Evolutionary conservation across 1,140 invertebrate genomes (phyloP).

Genomic region (Monochamus saltuarius): DNA sequence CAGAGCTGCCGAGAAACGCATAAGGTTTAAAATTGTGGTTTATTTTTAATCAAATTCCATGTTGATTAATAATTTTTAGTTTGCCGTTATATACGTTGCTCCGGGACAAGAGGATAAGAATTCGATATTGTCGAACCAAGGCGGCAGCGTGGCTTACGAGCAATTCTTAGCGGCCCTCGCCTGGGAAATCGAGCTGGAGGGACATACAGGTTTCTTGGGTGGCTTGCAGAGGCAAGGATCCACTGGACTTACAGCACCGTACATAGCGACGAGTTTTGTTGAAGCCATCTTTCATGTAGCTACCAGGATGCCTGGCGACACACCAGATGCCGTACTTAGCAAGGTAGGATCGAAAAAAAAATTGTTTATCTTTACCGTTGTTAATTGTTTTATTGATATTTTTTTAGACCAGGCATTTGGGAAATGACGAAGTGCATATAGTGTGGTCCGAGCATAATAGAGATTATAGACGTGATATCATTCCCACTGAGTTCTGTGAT

Average conservation of each 20-base stretch:
- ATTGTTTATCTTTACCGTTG: too few relatives aligned
- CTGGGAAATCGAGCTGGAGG: constrained; percentile 95
- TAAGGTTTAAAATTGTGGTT: constrained; percentile 63
- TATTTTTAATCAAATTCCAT: background rate
- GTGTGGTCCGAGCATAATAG: constrained; percentile 98
- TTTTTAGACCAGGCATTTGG: constrained; percentile 85
- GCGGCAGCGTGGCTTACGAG: constrained; percentile 91
- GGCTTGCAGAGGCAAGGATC: constrained; percentile 89
- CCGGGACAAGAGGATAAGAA: constrained; percentile 96
- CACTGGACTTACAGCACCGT: constrained; percentile 90
- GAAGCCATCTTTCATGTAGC: constrained; percentile 94
- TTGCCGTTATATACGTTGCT: constrained; percentile 95
- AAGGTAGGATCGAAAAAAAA: constrained; percentile 63
- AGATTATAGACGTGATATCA: constrained; percentile 94
- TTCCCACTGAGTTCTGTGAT: constrained; percentile 99
- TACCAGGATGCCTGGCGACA: constrained; percentile 92
- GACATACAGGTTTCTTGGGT: constrained; percentile 94
- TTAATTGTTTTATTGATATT: too few relatives aligned
- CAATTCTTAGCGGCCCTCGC: constrained; percentile 91
- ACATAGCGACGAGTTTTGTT: constrained; percentile 90
- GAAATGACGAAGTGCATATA: constrained; percentile 99
- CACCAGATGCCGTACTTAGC: constrained; percentile 82
- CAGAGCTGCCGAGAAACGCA: constrained; percentile 95
- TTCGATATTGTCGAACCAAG: constrained; percentile 80
- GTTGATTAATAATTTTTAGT: constrained; percentile 28